phyloP scores from a whole-genome alignment of 2,888 invertebrate species.

The Lasioglossum zephyrum region DNA sequence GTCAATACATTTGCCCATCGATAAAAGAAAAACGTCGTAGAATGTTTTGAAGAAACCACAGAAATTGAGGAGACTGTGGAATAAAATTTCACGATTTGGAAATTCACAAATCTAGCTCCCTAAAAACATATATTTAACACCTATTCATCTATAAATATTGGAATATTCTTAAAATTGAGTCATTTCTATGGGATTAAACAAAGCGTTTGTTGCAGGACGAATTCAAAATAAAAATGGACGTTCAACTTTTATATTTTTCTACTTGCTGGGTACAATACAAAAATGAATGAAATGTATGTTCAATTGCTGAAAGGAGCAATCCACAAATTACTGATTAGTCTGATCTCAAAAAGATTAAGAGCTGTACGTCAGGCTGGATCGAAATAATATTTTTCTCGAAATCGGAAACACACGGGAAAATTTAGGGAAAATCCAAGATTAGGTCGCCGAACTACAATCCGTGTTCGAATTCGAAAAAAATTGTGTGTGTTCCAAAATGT shows the following conservation, averaged over 20 bases:
- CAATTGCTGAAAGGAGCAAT: no score
- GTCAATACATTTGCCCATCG: conserved; percentile 8
- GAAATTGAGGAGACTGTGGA: background rate
- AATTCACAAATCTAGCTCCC: background rate
- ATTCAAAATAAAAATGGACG: background rate
- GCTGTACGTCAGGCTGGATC: no score
- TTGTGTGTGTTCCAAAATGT: no score
- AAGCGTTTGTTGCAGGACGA: no score
- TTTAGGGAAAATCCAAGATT: no score
- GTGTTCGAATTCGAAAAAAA: no score
- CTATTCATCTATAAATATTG: background rate
- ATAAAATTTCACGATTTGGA: background rate
- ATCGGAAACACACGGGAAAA: no score
- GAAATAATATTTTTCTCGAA: no score
- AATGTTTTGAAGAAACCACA: background rate
- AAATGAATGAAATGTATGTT: no score
- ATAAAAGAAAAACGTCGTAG: conserved; percentile 1
- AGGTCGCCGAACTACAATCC: no score
- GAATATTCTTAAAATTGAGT: background rate
- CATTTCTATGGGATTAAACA: no score
- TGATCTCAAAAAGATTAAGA: background rate
- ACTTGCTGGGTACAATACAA: no score
- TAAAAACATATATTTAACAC: background rate
- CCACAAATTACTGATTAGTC: background rate
- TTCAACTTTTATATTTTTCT: background rate